These are phyloP conservation scores for Drosophila cognata DNA, from an alignment of 2,888 invertebrate species.

Conservation along the genomic window DNA sequence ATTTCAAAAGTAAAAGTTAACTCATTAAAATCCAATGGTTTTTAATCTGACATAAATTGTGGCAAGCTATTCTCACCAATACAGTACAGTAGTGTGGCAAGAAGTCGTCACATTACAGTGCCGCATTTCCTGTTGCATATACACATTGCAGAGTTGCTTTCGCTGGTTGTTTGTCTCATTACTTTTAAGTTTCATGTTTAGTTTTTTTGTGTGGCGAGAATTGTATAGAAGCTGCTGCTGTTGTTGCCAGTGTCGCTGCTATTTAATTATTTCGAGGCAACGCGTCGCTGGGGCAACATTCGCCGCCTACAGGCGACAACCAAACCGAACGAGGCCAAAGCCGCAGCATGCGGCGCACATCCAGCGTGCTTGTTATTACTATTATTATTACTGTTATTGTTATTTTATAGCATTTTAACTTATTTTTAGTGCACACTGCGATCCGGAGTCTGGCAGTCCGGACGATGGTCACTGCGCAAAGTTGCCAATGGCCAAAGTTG, in stretches of 20 bases:
- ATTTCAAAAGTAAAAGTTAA: neutral
- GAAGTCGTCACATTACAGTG: slow-evolving; percentile 23
- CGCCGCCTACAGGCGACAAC: slow-evolving; percentile 19
- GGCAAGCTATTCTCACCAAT: neutral
- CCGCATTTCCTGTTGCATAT: slow-evolving; percentile 41
- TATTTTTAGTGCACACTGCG: slow-evolving; percentile 58
- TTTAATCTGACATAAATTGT: slow-evolving; percentile 5
- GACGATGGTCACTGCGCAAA: slow-evolving; percentile 6
- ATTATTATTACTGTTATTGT: slow-evolving; percentile 65
- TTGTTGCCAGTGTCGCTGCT: slow-evolving; percentile 26
- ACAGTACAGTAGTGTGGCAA: slow-evolving; percentile 20
- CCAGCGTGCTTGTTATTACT: slow-evolving; percentile 45
- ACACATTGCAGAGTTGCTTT: slow-evolving; percentile 19
- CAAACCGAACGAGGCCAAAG: slow-evolving; percentile 14
- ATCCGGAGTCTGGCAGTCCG: slow-evolving; percentile 7
- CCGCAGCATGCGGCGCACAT: slow-evolving; percentile 49
- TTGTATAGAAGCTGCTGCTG: slow-evolving; percentile 12
- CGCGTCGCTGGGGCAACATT: slow-evolving; percentile 24
- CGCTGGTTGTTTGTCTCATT: slow-evolving; percentile 49
- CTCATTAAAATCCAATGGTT: slow-evolving; percentile 4
- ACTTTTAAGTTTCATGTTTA: slow-evolving; percentile 48
- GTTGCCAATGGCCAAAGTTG: slow-evolving; percentile 28
- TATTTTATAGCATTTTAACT: slow-evolving; percentile 67
- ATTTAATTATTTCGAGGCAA: slow-evolving; percentile 69
- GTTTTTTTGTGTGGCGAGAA: slow-evolving; percentile 18